Evolutionary conservation across 2,888 invertebrate species (phyloP), one percentile per base, ranked within the genome.

Genomic region (Sesamia inferens): DNA sequence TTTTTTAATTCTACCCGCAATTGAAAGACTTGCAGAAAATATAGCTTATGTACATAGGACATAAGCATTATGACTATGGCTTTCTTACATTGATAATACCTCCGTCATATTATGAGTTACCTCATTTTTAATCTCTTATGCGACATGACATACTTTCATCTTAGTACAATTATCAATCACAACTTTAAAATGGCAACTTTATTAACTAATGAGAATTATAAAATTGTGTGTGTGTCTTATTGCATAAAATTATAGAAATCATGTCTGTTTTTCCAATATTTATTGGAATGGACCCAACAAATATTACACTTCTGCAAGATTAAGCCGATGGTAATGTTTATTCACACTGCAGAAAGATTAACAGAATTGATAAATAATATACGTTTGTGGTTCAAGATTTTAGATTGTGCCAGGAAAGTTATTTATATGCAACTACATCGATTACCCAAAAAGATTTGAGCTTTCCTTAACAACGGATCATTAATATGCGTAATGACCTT

Each of bases 301-400:
- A 42, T 39, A 6, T 44, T 57, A 59, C 13, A 4, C 19, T 44
- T 39, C 3, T 1, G 22, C n/a, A 31, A 48, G 31, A 71, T 44
- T 31, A 31, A 42, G 19, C 5, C 13, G 4, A n/a, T 48, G 48
- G n/a, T 22, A 55, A 68, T 42, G 31, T 76, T 51, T 51, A 51
- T 76, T 48, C 39, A 54, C n/a, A 42, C 57, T 70, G 42, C 71
- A 31, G 14, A 75, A 57, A 51, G 8, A 62, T 31, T 14, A 54
- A 31, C 48, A 48, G 5, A 39, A 47, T 77, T 5, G 47, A n/a
- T 78, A 62, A 71, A 78, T 55, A 51, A 51, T 44, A n/a, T 54
- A 11, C 1, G 6, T 48, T 44, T 42, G 16, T 19, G 48, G 39
- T 48, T 74, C 0, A 22, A 48, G 11, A 22, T 47, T 57, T 24